Evolutionary conservation across 2,888 invertebrate genomes (phyloP).

Genomic region (Temnothorax unifasciatus): DNA sequence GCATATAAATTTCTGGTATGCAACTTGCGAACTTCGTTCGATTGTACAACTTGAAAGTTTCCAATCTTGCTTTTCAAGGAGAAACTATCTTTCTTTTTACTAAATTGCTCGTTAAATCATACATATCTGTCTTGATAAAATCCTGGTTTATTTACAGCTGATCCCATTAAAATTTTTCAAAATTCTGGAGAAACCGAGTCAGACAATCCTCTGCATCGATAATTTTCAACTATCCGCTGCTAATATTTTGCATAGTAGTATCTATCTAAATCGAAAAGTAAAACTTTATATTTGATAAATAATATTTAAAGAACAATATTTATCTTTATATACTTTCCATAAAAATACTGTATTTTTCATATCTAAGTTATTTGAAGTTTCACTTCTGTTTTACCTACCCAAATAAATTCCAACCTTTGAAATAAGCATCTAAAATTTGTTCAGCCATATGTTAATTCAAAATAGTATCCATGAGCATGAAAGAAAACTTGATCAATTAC

Average conservation of each 20-base stretch:
- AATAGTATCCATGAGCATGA: not conserved
- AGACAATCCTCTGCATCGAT: not conserved
- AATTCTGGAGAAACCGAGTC: not conserved
- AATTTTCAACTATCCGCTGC: not conserved
- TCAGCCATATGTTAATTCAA: not conserved
- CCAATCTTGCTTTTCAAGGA: not conserved
- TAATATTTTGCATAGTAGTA: not conserved
- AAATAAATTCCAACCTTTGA: not conserved
- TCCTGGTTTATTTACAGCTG: not conserved
- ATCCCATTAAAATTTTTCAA: not conserved
- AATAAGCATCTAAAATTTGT: not conserved
- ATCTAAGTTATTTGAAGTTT: not conserved
- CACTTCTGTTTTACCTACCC: not conserved
- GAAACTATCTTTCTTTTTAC: not conserved
- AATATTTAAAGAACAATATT: not conserved
- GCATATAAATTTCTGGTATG: conserved; percentile 5
- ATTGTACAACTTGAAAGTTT: not conserved
- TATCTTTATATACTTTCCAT: not conserved
- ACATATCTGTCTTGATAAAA: not conserved
- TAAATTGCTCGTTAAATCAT: not conserved
- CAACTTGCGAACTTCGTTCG: not conserved
- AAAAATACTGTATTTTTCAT: not conserved
- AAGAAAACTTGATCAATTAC: not conserved
- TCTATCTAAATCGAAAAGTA: not conserved
- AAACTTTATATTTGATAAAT: not conserved